Conservation (phyloP, 1,140 invertebrate genomes). For the Chrysoperla carnea region DNA sequence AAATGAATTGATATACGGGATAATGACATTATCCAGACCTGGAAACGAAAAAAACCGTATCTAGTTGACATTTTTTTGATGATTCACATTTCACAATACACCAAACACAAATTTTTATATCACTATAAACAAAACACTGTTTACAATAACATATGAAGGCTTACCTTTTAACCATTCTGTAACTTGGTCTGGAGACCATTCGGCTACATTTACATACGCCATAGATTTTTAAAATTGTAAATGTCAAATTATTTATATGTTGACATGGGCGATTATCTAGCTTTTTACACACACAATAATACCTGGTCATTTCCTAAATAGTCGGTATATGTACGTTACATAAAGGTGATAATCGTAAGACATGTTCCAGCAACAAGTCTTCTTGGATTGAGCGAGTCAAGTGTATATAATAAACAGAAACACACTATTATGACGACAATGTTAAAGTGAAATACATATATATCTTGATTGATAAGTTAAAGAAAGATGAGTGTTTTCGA, state of each 20-base stretch:
- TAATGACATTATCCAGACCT: constrained; percentile 68
- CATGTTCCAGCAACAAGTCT: no score
- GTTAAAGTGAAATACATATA: no score
- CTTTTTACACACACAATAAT: no score
- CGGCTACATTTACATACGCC: constrained; percentile 77
- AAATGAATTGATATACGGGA: constrained; percentile 67
- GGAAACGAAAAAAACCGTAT: constrained; percentile 11
- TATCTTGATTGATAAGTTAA: no score
- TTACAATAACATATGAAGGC: constrained; percentile 3
- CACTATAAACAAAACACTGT: not conserved
- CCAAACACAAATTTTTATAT: not conserved
- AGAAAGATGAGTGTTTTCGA: no score
- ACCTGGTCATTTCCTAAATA: no score
- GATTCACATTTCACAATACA: not conserved
- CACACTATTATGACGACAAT: no score
- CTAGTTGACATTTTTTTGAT: not conserved
- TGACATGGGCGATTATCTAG: no score
- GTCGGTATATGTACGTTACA: no score
- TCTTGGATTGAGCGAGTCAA: no score
- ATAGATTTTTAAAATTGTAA: constrained; percentile 22
- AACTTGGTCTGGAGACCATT: constrained; percentile 87
- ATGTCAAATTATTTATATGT: not conserved
- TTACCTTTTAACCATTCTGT: constrained; percentile 83
- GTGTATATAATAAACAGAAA: no score
- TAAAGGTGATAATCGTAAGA: no score